phyloP scores from a whole-genome alignment of 2,797 vertebrate species.

The Poeciliopsis turneri region DNA sequence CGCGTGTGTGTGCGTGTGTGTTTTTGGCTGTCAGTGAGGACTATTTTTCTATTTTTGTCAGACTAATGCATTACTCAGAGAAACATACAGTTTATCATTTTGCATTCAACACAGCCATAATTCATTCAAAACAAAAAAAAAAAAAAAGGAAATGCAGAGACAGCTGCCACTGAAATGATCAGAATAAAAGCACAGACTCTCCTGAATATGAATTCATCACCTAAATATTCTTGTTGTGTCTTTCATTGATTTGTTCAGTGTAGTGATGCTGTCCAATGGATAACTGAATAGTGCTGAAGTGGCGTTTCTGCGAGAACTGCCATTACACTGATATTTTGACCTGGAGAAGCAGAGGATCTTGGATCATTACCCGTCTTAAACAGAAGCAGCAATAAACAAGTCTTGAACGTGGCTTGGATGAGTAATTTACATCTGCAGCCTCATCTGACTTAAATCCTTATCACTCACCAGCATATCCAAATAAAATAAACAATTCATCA shows the following conservation, averaged over 20 bases:
- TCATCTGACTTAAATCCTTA: conserved; percentile 63
- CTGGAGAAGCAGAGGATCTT: conserved; percentile 20
- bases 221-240: conserved; percentile 45
- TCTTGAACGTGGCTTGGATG: conserved; percentile 50
- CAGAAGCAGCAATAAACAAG: conserved; percentile 63
- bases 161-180: conserved; percentile 33
- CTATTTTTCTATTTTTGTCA: conserved; percentile 14
- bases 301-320: conserved; percentile 52
- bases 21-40: conserved; percentile 9
- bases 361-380: conserved; percentile 63
- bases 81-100: conserved; percentile 41
- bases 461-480: conserved; percentile 55
- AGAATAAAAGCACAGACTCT: conserved; percentile 1
- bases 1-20: conserved; percentile 13
- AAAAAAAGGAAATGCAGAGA: neutral
- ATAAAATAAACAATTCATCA: conserved; percentile 60
- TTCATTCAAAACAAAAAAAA: conserved; percentile 24
- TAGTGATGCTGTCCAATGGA: conserved; percentile 43
- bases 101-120: conserved; percentile 14
- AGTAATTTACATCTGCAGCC: conserved; percentile 52
- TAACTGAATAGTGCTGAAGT: conserved; percentile 68
- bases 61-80: conserved; percentile 29
- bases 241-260: conserved; percentile 65
- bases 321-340: conserved; percentile 57
- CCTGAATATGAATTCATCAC: conserved; percentile 58